phyloP scores from a whole-genome alignment of 2,113 vertebrate species.

The Benitochromis conjunctus region DNA sequence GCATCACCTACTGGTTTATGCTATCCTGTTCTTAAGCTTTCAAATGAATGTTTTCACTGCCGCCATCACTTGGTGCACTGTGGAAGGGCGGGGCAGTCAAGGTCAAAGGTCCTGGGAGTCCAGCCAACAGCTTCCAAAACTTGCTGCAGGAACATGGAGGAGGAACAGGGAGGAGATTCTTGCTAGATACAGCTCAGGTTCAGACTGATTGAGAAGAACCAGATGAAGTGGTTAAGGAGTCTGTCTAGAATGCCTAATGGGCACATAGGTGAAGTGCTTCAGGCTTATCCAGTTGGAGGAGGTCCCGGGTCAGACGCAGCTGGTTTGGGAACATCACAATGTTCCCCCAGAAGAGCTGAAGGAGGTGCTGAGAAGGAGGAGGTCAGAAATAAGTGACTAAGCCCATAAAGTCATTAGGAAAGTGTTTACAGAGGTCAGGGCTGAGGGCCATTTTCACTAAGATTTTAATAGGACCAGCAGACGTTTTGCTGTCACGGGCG shows the following conservation, averaged over 20 bases:
- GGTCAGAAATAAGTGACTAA: neutral
- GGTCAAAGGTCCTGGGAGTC: neutral
- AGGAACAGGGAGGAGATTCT: neutral
- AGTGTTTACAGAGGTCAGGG: neutral
- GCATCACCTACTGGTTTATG: neutral
- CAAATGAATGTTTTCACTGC: accelerated
- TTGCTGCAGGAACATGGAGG: neutral
- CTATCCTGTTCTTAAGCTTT: neutral
- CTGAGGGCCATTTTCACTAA: accelerated
- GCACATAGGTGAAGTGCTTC: neutral
- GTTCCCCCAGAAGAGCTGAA: neutral
- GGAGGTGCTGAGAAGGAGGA: neutral
- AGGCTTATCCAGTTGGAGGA: neutral
- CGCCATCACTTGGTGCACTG: accelerated
- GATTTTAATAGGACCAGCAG: neutral
- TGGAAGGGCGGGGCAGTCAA: accelerated
- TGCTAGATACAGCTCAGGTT: neutral
- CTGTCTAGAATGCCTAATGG: neutral
- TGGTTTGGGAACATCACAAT: neutral
- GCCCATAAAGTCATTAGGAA: neutral
- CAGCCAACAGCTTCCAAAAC: neutral
- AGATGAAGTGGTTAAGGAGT: neutral
- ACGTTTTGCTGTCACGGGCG: neutral
- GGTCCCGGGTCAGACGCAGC: neutral
- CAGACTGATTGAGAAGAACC: neutral